A percentile compares a stretch with the other conserved stretches of the same genome.
Evolutionary conservation across 2,888 invertebrate species (phyloP).

Genomic region (Stenoptilia bipunctidactyla): DNA sequence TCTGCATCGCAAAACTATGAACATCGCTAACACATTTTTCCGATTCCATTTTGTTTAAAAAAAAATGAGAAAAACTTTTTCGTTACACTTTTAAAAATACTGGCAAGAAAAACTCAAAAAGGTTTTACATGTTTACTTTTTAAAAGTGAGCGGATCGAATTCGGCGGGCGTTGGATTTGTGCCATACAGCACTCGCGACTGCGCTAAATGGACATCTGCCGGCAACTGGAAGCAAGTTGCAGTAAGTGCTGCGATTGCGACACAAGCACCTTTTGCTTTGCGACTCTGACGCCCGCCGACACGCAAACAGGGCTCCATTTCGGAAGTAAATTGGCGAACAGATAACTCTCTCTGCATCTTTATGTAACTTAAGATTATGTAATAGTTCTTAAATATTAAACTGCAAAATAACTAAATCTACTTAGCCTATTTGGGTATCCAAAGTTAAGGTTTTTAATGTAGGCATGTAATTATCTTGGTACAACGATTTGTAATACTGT

Average conservation of each 20-base stretch:
- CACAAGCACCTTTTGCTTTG: slow-evolving; percentile 11
- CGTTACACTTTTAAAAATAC: too few relatives aligned
- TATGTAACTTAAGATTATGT: slow-evolving; percentile 47
- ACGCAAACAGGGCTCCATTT: slow-evolving; percentile 32
- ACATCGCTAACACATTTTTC: slow-evolving; percentile 31
- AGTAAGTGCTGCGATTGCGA: not conserved
- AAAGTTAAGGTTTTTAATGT: too few relatives aligned
- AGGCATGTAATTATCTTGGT: too few relatives aligned
- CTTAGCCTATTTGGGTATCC: too few relatives aligned
- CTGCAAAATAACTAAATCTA: too few relatives aligned
- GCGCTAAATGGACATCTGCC: slow-evolving; percentile 47
- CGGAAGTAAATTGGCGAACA: slow-evolving; percentile 42
- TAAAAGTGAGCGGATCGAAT: slow-evolving; percentile 7
- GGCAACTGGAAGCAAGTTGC: slow-evolving; percentile 38
- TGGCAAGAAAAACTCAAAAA: slow-evolving; percentile 1
- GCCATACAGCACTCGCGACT: slow-evolving; percentile 31
- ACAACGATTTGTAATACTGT: slow-evolving; percentile 18
- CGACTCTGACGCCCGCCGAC: slow-evolving; percentile 5
- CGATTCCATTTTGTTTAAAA: slow-evolving; percentile 36
- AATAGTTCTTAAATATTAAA: not conserved
- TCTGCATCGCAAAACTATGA: slow-evolving; percentile 31
- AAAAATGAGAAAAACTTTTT: not conserved
- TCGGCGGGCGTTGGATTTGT: slow-evolving; percentile 7
- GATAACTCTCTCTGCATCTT: slow-evolving; percentile 40
- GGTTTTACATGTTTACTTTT: slow-evolving; percentile 18